These are phyloP conservation scores for Plebejus melissa DNA, from an alignment of 2,888 invertebrate genomes.

Conservation along the genomic window DNA sequence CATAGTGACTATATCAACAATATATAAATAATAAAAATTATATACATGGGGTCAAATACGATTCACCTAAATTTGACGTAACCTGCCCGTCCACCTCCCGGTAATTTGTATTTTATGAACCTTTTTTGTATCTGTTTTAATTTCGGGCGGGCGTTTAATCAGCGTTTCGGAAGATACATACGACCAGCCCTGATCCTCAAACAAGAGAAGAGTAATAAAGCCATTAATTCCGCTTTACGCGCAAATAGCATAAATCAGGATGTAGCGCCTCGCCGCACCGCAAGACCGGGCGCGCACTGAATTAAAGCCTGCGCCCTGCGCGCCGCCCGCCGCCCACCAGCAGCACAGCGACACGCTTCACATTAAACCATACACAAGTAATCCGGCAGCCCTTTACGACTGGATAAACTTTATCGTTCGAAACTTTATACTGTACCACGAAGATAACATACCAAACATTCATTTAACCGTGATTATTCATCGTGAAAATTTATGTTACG, in stretches of 20 bases:
- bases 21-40: too few species aligned
- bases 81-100: too few species aligned
- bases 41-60: neutral
- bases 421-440: conserved; percentile 16
- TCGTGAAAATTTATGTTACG: neutral
- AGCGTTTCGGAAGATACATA: conserved; percentile 31
- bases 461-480: neutral
- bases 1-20: neutral
- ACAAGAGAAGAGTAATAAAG: conserved; percentile 74
- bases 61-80: conserved; percentile 1
- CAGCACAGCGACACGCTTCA: conserved; percentile 44
- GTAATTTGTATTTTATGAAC: conserved; percentile 3
- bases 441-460: neutral
- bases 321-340: conserved; percentile 10
- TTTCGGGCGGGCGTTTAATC: conserved; percentile 24
- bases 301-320: conserved; percentile 35
- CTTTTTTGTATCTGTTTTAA: conserved; percentile 23
- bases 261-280: conserved; percentile 61
- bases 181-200: conserved; percentile 56
- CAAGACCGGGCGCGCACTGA: conserved; percentile 54
- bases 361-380: conserved; percentile 49
- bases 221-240: conserved; percentile 77
- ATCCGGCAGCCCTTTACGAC: conserved; percentile 31
- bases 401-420: conserved; percentile 25
- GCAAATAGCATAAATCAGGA: conserved; percentile 78